These are phyloP conservation scores for Crocidura indochinensis DNA, from an alignment of 2,797 vertebrate genomes.

Conservation along the genomic window DNA sequence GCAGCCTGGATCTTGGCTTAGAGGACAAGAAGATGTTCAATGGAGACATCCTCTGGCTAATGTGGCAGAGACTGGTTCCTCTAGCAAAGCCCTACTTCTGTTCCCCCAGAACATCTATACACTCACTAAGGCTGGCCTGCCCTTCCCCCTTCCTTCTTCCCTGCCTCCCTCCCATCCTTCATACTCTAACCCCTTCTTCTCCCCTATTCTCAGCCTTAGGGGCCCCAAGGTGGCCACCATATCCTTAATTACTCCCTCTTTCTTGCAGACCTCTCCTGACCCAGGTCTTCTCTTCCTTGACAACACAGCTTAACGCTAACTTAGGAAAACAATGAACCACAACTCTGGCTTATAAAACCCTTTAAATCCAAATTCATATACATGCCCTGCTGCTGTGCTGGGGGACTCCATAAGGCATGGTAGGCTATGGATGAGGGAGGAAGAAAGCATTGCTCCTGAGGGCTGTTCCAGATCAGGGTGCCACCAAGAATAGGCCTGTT, in stretches of 20 bases:
- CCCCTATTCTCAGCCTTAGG: neutral
- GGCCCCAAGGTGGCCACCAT: neutral
- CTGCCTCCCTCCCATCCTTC: neutral
- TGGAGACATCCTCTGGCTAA: neutral
- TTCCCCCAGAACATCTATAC: neutral
- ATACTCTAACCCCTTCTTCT: neutral
- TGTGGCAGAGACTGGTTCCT: neutral
- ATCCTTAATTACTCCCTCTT: conserved; percentile 21
- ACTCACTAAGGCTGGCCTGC: too few relatives aligned
- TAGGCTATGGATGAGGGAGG: neutral
- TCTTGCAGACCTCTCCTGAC: neutral
- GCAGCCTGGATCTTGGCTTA: neutral
- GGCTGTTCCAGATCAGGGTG: neutral
- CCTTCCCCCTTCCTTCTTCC: too few relatives aligned
- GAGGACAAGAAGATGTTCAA: neutral
- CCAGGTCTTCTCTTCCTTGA: neutral
- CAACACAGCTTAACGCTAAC: conserved; percentile 12
- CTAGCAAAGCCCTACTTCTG: neutral
- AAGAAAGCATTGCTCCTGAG: neutral
- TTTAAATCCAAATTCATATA: neutral
- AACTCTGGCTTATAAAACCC: neutral
- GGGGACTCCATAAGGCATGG: too few relatives aligned
- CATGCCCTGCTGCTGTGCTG: too few relatives aligned
- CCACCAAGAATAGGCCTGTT: neutral
- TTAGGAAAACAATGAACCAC: neutral